Conservation (phyloP, 2,797 vertebrate species). For the Cichlasoma orientale region DNA sequence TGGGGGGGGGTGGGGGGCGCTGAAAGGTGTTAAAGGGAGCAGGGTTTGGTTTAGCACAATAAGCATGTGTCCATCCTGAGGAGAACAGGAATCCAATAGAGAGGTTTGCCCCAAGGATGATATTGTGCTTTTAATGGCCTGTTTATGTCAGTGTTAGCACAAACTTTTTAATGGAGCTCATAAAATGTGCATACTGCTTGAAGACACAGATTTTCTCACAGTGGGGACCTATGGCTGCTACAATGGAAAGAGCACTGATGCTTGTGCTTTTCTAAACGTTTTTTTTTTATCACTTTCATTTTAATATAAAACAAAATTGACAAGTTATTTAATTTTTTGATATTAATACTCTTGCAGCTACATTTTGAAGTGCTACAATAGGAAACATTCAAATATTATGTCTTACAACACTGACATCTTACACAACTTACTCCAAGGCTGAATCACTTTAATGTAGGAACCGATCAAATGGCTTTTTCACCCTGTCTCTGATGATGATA, state of each 20-base stretch:
- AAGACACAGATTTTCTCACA: constrained; percentile 67
- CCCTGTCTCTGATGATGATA: constrained; percentile 3
- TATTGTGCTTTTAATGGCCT: constrained; percentile 70
- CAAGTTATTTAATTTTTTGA: neutral
- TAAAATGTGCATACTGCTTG: constrained; percentile 73
- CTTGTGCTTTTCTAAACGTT: constrained; percentile 16
- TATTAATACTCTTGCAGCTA: neutral
- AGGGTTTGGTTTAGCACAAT: constrained; percentile 59
- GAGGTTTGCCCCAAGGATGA: constrained; percentile 70
- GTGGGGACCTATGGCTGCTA: constrained; percentile 38
- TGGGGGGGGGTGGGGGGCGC: too few relatives aligned
- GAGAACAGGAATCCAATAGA: constrained; percentile 66
- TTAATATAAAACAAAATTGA: neutral
- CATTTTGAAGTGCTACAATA: constrained; percentile 2
- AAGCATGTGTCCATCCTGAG: constrained; percentile 65
- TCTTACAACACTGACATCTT: neutral
- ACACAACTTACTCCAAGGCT: neutral
- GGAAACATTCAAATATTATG: constrained; percentile 8
- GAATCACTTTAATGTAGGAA: constrained; percentile 19
- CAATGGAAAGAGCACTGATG: constrained; percentile 42
- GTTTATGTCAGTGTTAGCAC: constrained; percentile 76
- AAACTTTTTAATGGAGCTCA: constrained; percentile 78
- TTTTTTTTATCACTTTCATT: constrained; percentile 19
- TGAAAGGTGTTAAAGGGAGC: constrained; percentile 42
- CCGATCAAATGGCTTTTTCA: neutral